Evolutionary conservation across 1,140 invertebrate species (phyloP).

Genomic region (Oreohelix idahoensis): DNA sequence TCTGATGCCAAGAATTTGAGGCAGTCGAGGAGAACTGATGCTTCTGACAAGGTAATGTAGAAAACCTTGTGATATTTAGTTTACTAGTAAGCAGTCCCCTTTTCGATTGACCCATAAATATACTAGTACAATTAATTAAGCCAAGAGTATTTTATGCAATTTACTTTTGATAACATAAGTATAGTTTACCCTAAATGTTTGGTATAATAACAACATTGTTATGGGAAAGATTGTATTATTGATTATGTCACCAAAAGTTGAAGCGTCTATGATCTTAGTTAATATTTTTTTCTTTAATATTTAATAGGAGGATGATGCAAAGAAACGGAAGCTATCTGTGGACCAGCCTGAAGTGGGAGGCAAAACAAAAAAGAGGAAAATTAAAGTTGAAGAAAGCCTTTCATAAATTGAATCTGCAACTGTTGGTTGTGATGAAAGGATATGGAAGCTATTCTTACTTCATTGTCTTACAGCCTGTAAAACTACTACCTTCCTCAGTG

Average conservation of each 20-base stretch:
- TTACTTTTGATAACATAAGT: too few relatives aligned
- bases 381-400: slow-evolving; percentile 49
- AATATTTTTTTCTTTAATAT: slow-evolving; percentile 17
- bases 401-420: neutral
- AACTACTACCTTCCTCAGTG: too few relatives aligned
- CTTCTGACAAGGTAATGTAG: slow-evolving; percentile 58
- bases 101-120: too few relatives aligned
- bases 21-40: slow-evolving; percentile 61
- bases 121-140: neutral
- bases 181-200: neutral
- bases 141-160: neutral
- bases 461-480: too few relatives aligned
- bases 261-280: neutral
- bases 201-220: neutral
- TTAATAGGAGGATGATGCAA: slow-evolving; percentile 65
- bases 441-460: too few relatives aligned
- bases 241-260: neutral
- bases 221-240: neutral
- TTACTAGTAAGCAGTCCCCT: too few relatives aligned
- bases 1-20: slow-evolving; percentile 69
- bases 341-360: slow-evolving; percentile 59
- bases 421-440: neutral
- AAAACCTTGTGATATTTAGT: too few relatives aligned
- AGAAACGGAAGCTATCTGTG: slow-evolving; percentile 57
- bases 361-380: slow-evolving; percentile 68